Percentiles rank a stretch among this genome's conserved stretches.
Conservation (phyloP, 1,140 invertebrate species). For the Microvelia longipes region DNA sequence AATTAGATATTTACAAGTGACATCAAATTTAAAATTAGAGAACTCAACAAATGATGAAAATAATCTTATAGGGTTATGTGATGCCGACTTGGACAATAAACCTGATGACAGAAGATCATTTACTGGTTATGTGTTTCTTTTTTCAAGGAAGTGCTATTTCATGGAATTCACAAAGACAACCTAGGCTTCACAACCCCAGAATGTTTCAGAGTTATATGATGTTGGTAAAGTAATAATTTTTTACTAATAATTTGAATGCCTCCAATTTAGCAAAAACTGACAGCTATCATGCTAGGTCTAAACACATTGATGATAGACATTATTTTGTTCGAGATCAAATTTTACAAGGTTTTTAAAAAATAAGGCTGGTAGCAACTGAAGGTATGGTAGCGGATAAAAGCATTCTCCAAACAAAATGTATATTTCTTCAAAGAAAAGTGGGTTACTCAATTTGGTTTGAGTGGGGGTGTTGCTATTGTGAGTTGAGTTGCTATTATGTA, state of each 20-base stretch:
- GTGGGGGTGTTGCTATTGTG: neutral
- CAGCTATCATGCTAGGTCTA: neutral
- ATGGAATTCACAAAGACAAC: constrained; percentile 23
- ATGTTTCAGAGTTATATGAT: neutral
- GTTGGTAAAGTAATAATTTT: neutral
- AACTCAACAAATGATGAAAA: too few species aligned
- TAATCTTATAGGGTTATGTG: constrained; percentile 24
- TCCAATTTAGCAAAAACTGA: neutral
- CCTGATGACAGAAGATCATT: constrained; percentile 24
- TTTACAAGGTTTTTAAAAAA: neutral
- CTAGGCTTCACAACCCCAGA: constrained; percentile 11
- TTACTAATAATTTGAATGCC: neutral
- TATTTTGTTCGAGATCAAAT: neutral
- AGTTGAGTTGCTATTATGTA: too few species aligned
- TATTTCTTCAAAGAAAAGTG: neutral
- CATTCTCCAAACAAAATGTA: neutral
- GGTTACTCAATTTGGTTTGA: neutral
- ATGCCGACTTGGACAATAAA: constrained; percentile 28
- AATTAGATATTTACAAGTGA: too few species aligned
- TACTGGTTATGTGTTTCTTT: constrained; percentile 20
- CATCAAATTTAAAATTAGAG: too few species aligned
- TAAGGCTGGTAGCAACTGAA: neutral
- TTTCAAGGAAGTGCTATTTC: constrained; percentile 18
- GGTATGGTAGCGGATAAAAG: neutral
- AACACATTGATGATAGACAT: neutral